These are phyloP conservation scores for Oncorhynchus masou DNA, from an alignment of 2,113 vertebrate species.

Conservation along the genomic window DNA sequence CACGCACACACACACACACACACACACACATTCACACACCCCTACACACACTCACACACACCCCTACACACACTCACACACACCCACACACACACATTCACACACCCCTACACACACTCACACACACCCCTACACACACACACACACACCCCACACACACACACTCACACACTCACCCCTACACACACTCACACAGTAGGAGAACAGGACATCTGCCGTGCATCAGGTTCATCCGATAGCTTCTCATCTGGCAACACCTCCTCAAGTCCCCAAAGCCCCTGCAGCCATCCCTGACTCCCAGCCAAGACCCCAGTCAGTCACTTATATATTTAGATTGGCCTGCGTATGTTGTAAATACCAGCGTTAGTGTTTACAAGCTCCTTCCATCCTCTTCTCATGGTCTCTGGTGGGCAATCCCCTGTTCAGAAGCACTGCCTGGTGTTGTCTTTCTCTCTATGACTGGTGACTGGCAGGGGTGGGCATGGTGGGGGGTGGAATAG, in stretches of 20 bases:
- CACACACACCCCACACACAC: not conserved
- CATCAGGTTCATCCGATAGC: not conserved
- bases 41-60: no score
- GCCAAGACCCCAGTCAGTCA: not conserved
- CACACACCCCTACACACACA: no score
- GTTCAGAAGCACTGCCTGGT: not conserved
- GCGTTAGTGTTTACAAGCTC: conserved; percentile 37
- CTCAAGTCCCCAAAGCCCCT: not conserved
- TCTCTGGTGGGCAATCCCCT: conserved; percentile 12
- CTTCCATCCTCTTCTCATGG: conserved; percentile 41
- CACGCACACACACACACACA: no score
- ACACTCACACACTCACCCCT: no score
- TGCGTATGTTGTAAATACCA: conserved; percentile 23
- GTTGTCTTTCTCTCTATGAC: not conserved
- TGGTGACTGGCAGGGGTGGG: not conserved
- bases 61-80: no score
- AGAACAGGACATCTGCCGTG: not conserved
- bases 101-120: no score
- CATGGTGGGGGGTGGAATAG: not conserved
- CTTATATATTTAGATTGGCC: conserved; percentile 11
- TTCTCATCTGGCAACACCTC: not conserved
- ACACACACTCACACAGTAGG: not conserved
- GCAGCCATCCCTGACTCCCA: conserved; percentile 2
- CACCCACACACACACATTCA: no score
- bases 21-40: not conserved